Evolutionary conservation across 1,140 invertebrate genomes (phyloP), one percentile per base, ranked within the genome.

Genomic region (Drosophila ercepeae): DNA sequence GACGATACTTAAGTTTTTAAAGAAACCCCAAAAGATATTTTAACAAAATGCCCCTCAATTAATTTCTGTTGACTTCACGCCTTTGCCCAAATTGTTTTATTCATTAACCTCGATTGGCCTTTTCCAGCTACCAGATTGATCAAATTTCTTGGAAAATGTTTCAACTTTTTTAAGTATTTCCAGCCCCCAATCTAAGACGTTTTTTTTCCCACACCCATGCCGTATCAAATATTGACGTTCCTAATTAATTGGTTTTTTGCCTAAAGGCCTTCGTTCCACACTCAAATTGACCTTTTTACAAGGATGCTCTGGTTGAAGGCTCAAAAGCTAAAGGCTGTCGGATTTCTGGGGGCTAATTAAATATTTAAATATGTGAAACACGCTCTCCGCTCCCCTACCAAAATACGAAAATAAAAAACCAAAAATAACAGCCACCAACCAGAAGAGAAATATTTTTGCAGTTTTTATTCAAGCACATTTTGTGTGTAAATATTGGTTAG

Each of bases 191-290:
- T 19, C 11, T 19, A 11, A 53, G 13, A 21, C 11, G n/a, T n/a
- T 16, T 6, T 25, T 36, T 32, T 41, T 16, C 2, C 18, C n/a
- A 1, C 3, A 4, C 25, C 13, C 13, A 1, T 3, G 5, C 13
- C 7, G 44, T 45, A 39, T 42, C 68, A 76, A 65, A 84, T 84
- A 86, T 86, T 86, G 77, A 81, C 82, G 65, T 65, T 86, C 78
- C 76, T 88, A 88, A 86, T 86, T 77, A 88, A 86, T 88, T 86
- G 82, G 63, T 59, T 84, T 84, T 36, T 77, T 73, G 76, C 76
- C 59, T 73, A 75, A 76, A 16, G 63, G 60, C 70, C 73, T 60
- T 54, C 54, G 64, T n/a, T 39, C 61, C 57, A 67, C 55, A 32
- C 59, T 32, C 25, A 14, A 16, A 48, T 8, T 39, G 60, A 39